Conservation (phyloP, 35 echinoderm and acorn worm genomes). For the Chiridota heheva region DNA sequence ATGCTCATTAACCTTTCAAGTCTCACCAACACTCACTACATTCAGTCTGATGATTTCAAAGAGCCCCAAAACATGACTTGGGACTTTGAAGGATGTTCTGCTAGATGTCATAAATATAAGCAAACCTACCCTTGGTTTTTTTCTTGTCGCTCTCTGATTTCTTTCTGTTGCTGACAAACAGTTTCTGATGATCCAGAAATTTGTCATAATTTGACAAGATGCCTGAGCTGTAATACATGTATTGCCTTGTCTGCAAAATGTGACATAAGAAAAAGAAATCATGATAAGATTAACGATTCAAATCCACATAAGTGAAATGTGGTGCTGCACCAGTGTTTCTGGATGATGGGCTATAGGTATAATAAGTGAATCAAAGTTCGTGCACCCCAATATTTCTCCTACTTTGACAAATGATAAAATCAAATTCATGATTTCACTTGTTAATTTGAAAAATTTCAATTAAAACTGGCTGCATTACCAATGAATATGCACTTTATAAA, state of each 20-base stretch:
- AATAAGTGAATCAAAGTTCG: background rate
- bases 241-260: constrained; percentile 68
- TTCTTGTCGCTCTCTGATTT: constrained; percentile 71
- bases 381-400: no score
- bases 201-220: constrained; percentile 91
- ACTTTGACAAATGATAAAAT: background rate
- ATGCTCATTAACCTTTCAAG: no score
- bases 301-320: background rate
- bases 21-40: no score
- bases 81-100: no score
- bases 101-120: no score
- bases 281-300: background rate
- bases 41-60: no score
- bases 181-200: constrained; percentile 87
- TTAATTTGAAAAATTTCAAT: no score
- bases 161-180: constrained; percentile 59
- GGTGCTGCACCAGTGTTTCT: background rate
- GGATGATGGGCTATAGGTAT: background rate
- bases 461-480: no score
- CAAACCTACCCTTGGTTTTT: constrained; percentile 55
- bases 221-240: constrained; percentile 93
- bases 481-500: no score
- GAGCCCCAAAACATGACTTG: no score
- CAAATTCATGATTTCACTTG: background rate
- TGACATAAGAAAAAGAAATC: background rate